These are phyloP conservation scores for Caenorhabditis remanei DNA, from an alignment of 1,140 invertebrate species.

Conservation along the genomic window DNA sequence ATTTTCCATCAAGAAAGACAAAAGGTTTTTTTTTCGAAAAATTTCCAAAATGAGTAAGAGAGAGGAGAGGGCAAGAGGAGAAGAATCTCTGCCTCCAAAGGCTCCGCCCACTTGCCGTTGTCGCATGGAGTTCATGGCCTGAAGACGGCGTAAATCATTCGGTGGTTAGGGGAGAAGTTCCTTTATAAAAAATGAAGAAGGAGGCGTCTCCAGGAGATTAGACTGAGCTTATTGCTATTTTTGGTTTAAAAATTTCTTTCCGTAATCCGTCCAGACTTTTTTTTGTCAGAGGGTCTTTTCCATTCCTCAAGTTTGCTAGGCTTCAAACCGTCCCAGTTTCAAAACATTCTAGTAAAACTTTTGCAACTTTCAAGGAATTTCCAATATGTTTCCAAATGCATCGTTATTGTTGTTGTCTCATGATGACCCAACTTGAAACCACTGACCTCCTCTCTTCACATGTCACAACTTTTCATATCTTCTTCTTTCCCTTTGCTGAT, in stretches of 20 bases:
- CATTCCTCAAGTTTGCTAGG: no score
- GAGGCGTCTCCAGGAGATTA: background rate
- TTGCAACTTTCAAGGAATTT: background rate
- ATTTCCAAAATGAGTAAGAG: no score
- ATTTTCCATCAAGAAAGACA: no score
- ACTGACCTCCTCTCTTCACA: background rate
- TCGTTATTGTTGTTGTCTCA: background rate
- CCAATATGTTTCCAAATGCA: constrained; percentile 9
- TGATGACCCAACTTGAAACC: constrained; percentile 20
- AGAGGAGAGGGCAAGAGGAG: background rate
- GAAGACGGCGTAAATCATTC: constrained; percentile 32
- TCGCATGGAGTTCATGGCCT: constrained; percentile 26
- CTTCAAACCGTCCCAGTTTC: no score
- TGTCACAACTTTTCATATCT: background rate
- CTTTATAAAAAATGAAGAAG: no score
- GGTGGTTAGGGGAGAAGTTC: no score
- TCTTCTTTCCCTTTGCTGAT: constrained; percentile 5
- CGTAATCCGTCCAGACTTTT: no score
- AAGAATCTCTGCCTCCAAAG: background rate
- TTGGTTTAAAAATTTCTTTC: no score
- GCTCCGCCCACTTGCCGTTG: constrained; percentile 27
- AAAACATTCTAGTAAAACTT: no score
- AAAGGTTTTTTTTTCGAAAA: no score
- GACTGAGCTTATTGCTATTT: no score
- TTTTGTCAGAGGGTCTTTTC: no score